Conservation (phyloP, 1,140 invertebrate species). For the Drosophila ogumai region DNA sequence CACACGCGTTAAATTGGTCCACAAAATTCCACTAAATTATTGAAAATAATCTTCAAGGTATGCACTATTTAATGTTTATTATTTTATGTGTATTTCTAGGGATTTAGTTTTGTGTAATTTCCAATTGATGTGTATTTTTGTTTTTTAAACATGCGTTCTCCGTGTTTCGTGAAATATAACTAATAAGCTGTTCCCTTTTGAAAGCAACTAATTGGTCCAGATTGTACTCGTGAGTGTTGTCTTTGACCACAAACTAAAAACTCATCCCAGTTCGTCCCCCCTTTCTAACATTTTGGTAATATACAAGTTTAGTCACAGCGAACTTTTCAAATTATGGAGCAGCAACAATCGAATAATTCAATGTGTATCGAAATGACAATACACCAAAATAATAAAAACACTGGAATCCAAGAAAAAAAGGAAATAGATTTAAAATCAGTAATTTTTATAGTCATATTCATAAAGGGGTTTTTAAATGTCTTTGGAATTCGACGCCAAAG, state of each 20-base stretch:
- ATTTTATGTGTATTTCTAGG: slow-evolving; percentile 25
- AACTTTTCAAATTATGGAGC: not conserved
- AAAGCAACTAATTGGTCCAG: slow-evolving; percentile 31
- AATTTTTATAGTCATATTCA: no score
- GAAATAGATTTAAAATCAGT: no score
- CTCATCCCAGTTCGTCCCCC: slow-evolving; percentile 4
- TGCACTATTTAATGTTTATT: slow-evolving; percentile 31
- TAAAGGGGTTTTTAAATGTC: no score
- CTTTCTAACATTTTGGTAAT: slow-evolving; percentile 1
- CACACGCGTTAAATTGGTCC: slow-evolving; percentile 19
- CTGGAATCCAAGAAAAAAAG: no score
- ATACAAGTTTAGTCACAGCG: not conserved
- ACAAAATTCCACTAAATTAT: slow-evolving; percentile 31
- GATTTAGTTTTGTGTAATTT: slow-evolving; percentile 31
- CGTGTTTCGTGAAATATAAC: slow-evolving; percentile 32
- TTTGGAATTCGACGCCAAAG: no score
- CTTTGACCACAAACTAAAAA: slow-evolving; percentile 1
- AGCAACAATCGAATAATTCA: no score
- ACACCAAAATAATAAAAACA: no score
- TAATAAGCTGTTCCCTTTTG: slow-evolving; percentile 25
- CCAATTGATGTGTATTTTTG: slow-evolving; percentile 24
- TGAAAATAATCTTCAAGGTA: slow-evolving; percentile 32
- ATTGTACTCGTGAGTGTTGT: not conserved
- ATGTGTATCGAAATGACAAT: no score
- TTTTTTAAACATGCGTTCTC: slow-evolving; percentile 20